Evolutionary conservation across 92 coral and sea anemone genomes (phyloP).

Genomic region (Pocillopora meandrina): DNA sequence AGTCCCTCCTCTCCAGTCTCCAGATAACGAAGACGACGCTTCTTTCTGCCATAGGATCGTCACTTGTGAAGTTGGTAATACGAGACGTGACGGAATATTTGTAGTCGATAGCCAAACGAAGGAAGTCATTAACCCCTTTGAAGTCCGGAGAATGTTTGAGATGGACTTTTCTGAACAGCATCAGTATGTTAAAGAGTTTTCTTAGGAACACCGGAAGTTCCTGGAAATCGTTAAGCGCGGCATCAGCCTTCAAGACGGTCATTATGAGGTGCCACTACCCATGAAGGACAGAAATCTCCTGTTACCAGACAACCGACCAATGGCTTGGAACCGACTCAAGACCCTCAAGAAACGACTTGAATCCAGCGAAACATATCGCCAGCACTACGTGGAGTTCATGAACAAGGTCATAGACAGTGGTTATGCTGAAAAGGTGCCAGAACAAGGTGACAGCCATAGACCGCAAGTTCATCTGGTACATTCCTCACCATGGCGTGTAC

Average conservation of each 20-base stretch:
- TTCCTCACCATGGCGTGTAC: not conserved
- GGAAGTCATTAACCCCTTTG: slow-evolving; percentile 46
- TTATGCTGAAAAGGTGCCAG: slow-evolving; percentile 22
- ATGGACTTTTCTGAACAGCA: slow-evolving; percentile 31
- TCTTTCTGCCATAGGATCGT: slow-evolving; percentile 23
- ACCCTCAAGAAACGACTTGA: slow-evolving; percentile 13
- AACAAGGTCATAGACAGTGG: slow-evolving; percentile 12
- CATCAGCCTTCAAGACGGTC: slow-evolving; percentile 38
- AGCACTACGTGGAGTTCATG: slow-evolving; percentile 53
- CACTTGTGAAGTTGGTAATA: slow-evolving; percentile 10
- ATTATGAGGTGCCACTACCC: slow-evolving; percentile 50
- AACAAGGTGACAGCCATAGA: too few species aligned
- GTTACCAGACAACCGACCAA: slow-evolving; percentile 30
- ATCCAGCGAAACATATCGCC: not conserved
- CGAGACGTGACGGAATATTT: not conserved
- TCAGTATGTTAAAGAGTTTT: slow-evolving; percentile 27
- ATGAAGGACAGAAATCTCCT: slow-evolving; percentile 4
- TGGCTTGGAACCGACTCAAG: slow-evolving; percentile 19
- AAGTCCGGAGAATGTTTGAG: slow-evolving; percentile 36
- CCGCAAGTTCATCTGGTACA: not conserved
- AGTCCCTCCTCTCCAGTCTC: not conserved
- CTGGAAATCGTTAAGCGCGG: slow-evolving; percentile 19
- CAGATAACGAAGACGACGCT: slow-evolving; percentile 5
- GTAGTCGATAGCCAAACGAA: slow-evolving; percentile 22
- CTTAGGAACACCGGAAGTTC: slow-evolving; percentile 44